A percentile compares a stretch with the other conserved stretches of the same genome.
phyloP scores from a whole-genome alignment of 2,888 invertebrate genomes.

The Hirtodrosophila alboralis region DNA sequence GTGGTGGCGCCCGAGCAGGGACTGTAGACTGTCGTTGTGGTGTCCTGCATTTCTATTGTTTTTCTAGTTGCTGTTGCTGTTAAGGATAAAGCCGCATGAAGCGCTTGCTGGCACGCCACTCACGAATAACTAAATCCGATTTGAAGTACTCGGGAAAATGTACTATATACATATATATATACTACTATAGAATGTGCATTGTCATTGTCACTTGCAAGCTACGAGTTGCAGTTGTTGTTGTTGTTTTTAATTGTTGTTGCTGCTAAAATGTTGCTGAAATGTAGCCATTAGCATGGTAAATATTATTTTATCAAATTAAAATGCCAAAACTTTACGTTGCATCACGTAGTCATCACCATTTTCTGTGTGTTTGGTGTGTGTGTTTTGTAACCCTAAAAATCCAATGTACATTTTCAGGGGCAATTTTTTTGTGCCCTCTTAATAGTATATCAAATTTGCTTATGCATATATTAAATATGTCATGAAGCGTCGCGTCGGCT shows the following conservation, averaged over 20 bases:
- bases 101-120: constrained; percentile 36
- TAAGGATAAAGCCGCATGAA: constrained; percentile 51
- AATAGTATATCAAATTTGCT: constrained; percentile 69
- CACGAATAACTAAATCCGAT: constrained; percentile 47
- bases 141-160: constrained; percentile 42
- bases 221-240: constrained; percentile 8
- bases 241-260: constrained; percentile 18
- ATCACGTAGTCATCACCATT: constrained; percentile 61
- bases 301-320: constrained; percentile 79
- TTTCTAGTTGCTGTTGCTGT: constrained; percentile 33
- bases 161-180: too few species aligned
- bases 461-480: constrained; percentile 66
- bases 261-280: constrained; percentile 50
- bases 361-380: too few species aligned
- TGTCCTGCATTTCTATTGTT: constrained; percentile 14
- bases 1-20: not conserved
- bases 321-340: constrained; percentile 62
- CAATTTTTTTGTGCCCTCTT: constrained; percentile 42
- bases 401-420: constrained; percentile 55
- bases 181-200: constrained; percentile 45
- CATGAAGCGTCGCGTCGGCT: constrained; percentile 36
- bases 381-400: constrained; percentile 22
- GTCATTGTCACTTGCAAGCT: constrained; percentile 44
- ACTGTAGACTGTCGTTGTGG: too few species aligned
- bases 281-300: constrained; percentile 76